Percentiles rank a stretch among this genome's conserved stretches.
phyloP scores from a whole-genome alignment of 2,797 vertebrate species.

The Eutrigla gurnardus region DNA sequence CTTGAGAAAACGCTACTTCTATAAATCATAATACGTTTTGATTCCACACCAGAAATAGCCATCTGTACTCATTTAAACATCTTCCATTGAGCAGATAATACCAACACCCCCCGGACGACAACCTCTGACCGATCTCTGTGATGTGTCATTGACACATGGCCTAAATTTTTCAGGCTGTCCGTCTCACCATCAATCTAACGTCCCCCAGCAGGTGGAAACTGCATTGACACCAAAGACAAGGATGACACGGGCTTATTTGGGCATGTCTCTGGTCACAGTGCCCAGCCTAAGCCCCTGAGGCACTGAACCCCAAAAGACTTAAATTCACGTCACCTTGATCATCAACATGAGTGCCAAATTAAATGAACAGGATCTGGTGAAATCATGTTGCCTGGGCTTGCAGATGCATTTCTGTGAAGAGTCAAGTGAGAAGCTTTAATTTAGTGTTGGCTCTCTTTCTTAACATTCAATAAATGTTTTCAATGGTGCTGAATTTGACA shows the following conservation, averaged over 20 bases:
- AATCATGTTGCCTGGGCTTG: background rate
- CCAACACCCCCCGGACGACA: background rate
- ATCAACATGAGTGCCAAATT: background rate
- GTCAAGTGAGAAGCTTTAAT: background rate
- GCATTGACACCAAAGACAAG: conserved; percentile 35
- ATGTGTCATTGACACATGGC: conserved; percentile 45
- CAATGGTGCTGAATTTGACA: background rate
- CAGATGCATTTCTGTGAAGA: conserved; percentile 1
- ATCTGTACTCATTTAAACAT: conserved; percentile 16
- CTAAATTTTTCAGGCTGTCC: conserved; percentile 37
- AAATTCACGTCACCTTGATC: conserved; percentile 15
- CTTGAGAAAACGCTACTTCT: conserved; percentile 9
- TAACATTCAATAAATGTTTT: background rate
- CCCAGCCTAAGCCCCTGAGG: background rate
- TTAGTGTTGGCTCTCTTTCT: background rate
- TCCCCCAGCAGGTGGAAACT: conserved; percentile 46
- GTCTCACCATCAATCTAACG: conserved; percentile 30
- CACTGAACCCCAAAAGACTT: conserved; percentile 19
- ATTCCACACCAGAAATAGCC: conserved; percentile 33
- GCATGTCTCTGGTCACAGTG: conserved; percentile 24
- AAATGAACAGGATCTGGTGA: background rate
- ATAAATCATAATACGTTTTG: conserved; percentile 45
- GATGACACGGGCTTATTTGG: conserved; percentile 52
- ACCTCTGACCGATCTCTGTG: background rate
- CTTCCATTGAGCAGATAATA: conserved; percentile 9